Conservation (phyloP, 37 sponge, comb jelly and placozoan species). For the Halisarca cf. caerulea region DNA sequence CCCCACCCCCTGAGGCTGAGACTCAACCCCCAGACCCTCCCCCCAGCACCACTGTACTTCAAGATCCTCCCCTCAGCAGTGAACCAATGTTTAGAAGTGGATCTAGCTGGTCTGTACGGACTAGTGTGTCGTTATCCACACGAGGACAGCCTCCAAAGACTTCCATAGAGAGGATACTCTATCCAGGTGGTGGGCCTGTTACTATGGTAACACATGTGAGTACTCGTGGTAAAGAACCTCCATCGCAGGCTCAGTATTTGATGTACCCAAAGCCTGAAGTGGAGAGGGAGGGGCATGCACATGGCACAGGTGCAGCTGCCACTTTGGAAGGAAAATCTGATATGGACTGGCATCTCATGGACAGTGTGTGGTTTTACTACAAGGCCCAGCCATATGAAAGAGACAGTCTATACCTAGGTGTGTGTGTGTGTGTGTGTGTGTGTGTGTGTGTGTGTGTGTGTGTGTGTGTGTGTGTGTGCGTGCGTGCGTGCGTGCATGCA, state of each 20-base stretch:
- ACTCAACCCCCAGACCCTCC: too few relatives aligned
- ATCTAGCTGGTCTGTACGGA: too few relatives aligned
- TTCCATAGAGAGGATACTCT: slow-evolving; percentile 49
- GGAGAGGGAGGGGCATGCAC: not conserved
- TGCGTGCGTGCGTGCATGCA: too few relatives aligned
- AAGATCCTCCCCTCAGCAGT: too few relatives aligned
- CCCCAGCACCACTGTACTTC: too few relatives aligned
- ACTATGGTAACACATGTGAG: not conserved
- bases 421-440: not conserved
- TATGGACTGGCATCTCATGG: not conserved
- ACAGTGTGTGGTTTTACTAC: not conserved
- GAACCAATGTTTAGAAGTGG: not conserved
- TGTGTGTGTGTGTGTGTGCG: too few relatives aligned
- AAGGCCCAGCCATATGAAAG: slow-evolving; percentile 3
- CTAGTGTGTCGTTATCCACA: slow-evolving; percentile 23
- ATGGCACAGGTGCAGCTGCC: not conserved
- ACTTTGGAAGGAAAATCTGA: too few relatives aligned
- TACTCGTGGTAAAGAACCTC: slow-evolving; percentile 46
- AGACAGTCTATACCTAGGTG: not conserved
- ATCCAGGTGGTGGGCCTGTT: not conserved
- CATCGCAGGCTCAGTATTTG: slow-evolving; percentile 35
- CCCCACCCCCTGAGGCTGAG: too few relatives aligned
- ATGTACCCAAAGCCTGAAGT: slow-evolving; percentile 14
- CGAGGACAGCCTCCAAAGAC: slow-evolving; percentile 55
- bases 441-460: too few relatives aligned